Evolutionary conservation across 2,888 invertebrate species (phyloP), one percentile per base, ranked within the genome.

Genomic region (Monopis laevigella): DNA sequence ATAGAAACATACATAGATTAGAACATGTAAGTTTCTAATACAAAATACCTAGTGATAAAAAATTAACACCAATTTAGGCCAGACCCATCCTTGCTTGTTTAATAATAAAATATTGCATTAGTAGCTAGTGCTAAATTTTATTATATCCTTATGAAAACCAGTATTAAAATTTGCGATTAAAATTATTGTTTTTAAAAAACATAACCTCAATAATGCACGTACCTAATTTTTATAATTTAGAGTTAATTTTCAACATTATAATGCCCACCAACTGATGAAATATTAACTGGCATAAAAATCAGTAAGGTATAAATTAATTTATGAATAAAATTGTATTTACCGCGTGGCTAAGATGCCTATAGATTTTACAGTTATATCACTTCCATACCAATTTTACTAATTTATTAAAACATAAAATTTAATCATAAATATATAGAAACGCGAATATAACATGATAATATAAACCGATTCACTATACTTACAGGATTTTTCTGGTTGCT

Each of bases 401-500:
- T 7, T 7, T 7, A 7, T 24, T 24, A 24, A 24, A 24, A 24
- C 6, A 24, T 10, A 24, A 24, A 24, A 24, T 24, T 24, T 6
- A 24, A 7, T 24, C 6, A 10, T 24, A 7, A 24, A 6, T 24
- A 7, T 10, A 7, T 24, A 24, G 24, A 24, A 7, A 24, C 6
- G 10, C 24, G n/a, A n/a, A n/a, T n/a, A n/a, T n/a, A n/a, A n/a
- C n/a, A n/a, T n/a, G n/a, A n/a, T n/a, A 24, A 24, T 24, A 28
- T 24, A 12, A 14, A 12, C 50, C 14, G 13, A 12, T 27, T 45
- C 21, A 21, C 36, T 2, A 36, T 36, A 36, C 36, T 36, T 86
- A 91, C 91, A 90, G 82, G 92, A 83, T 84, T 92, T 92, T 66
- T 92, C 92, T 60, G 90, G 86, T 68, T 91, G 88, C 85, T 93